Percentiles rank a stretch among this genome's conserved stretches.
phyloP scores from a whole-genome alignment of 2,113 vertebrate species.

The Pagrus major region DNA sequence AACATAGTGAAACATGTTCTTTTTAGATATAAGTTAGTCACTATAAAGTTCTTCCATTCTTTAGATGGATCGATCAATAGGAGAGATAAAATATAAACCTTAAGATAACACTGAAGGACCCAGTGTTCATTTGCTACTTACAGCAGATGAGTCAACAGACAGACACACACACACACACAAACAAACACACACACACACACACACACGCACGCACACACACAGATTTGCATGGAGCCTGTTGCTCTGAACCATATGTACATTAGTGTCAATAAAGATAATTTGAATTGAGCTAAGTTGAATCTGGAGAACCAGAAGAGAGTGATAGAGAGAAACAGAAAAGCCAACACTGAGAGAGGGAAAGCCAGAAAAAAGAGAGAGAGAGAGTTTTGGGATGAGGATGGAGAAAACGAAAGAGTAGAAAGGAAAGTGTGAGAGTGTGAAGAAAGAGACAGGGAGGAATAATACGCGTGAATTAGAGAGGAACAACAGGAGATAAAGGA shows the following conservation, averaged over 20 bases:
- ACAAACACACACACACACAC: neutral
- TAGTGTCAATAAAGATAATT: slow-evolving; percentile 41
- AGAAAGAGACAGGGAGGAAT: slow-evolving; percentile 21
- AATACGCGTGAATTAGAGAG: slow-evolving; percentile 30
- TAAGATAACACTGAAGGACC: neutral
- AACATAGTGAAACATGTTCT: no score
- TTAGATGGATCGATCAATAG: neutral
- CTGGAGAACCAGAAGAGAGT: neutral
- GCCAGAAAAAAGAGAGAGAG: neutral
- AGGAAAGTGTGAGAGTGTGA: neutral
- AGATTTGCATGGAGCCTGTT: neutral
- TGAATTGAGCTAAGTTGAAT: slow-evolving; percentile 2
- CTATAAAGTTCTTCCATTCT: no score
- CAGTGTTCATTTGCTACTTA: neutral
- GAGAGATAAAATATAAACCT: neutral
- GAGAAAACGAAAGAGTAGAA: neutral
- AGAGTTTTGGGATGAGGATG: slow-evolving; percentile 1
- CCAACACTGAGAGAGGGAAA: neutral
- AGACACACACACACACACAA: neutral
- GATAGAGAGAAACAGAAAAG: neutral
- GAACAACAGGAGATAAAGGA: neutral
- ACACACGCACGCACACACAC: no score
- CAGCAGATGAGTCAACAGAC: neutral
- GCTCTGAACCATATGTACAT: neutral
- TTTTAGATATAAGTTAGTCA: no score